Conservation (phyloP, 2,888 invertebrate genomes). For the Ochropleura plecta region DNA sequence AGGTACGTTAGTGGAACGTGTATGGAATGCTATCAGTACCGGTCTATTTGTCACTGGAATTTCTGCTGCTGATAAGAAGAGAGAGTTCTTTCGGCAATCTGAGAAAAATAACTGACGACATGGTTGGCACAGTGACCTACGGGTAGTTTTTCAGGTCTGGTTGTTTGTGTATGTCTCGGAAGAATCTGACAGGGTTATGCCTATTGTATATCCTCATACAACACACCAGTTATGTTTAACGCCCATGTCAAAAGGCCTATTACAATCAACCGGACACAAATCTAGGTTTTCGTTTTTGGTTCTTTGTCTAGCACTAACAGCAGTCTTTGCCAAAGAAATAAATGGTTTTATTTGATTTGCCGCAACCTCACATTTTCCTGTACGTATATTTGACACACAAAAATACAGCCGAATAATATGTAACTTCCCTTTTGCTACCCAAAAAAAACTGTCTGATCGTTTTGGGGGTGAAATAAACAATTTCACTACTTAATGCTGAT, state of each 20-base stretch:
- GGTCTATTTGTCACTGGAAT: background rate
- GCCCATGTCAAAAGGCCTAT: background rate
- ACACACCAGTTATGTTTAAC: background rate
- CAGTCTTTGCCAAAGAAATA: no score
- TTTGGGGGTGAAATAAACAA: background rate
- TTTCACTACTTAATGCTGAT: background rate
- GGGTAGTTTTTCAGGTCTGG: no score
- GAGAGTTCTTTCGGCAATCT: background rate
- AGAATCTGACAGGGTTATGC: background rate
- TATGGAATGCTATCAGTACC: constrained; percentile 13
- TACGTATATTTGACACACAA: no score
- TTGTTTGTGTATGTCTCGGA: background rate
- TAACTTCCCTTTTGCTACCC: background rate
- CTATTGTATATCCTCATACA: background rate
- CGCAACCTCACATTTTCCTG: background rate
- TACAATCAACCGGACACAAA: background rate
- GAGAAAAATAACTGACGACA: background rate
- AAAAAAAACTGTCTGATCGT: background rate
- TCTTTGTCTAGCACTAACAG: background rate
- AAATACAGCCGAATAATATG: background rate
- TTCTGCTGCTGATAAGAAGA: background rate
- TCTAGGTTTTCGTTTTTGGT: background rate
- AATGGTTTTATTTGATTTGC: no score
- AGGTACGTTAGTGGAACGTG: constrained; percentile 5
- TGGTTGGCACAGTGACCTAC: no score